Percentiles rank a stretch among this genome's conserved stretches.
Evolutionary conservation across 2,888 invertebrate genomes (phyloP).

Genomic region (Clivina fossor): DNA sequence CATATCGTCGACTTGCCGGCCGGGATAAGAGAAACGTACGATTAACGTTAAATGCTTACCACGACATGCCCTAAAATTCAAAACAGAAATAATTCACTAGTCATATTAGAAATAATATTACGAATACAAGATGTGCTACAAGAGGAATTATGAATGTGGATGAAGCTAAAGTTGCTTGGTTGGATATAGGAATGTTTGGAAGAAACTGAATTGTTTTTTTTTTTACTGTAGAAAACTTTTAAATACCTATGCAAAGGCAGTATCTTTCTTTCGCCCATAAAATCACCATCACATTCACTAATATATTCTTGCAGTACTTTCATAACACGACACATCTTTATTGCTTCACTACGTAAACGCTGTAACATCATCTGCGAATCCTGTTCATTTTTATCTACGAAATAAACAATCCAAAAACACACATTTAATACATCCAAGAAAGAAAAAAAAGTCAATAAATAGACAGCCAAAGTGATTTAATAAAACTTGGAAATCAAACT

Average conservation of each 20-base stretch:
- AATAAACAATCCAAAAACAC: too few species aligned
- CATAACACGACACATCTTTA: slow-evolving; percentile 89
- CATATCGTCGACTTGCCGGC: slow-evolving; percentile 86
- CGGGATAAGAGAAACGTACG: slow-evolving; percentile 78
- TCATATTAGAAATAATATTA: too few species aligned
- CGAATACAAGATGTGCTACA: too few species aligned
- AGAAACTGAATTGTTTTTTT: too few species aligned
- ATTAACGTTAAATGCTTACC: slow-evolving; percentile 87
- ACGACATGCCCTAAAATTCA: slow-evolving; percentile 73
- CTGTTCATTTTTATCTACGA: slow-evolving; percentile 51
- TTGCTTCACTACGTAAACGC: slow-evolving; percentile 67
- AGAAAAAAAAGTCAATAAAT: too few species aligned
- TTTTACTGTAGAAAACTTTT: not conserved
- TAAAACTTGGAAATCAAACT: too few species aligned
- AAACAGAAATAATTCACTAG: too few species aligned
- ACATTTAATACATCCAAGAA: too few species aligned
- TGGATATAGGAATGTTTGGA: too few species aligned
- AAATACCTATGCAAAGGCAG: slow-evolving; percentile 78
- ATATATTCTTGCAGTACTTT: slow-evolving; percentile 94
- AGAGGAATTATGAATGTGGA: too few species aligned
- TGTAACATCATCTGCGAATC: slow-evolving; percentile 53
- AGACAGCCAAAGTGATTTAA: too few species aligned
- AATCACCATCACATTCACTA: slow-evolving; percentile 89
- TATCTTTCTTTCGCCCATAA: slow-evolving; percentile 83
- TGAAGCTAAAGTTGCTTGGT: too few species aligned